Conservation (phyloP, 2,888 invertebrate species). For the Nephrotoma flavescens region DNA sequence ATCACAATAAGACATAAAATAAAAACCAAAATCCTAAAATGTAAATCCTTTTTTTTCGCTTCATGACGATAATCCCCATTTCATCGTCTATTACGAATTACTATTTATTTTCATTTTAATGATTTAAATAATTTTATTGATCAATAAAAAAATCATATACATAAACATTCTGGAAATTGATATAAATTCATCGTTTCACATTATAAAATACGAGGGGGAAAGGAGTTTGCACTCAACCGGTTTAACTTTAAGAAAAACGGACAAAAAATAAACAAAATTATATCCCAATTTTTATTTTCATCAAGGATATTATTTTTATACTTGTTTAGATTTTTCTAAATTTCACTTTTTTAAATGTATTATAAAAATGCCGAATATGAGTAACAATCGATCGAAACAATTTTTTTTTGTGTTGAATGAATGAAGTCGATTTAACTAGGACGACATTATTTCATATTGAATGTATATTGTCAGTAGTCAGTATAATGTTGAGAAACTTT, state of each 20-base stretch:
- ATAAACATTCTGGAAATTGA: background rate
- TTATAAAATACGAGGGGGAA: background rate
- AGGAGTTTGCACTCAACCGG: background rate
- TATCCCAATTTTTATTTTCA: background rate
- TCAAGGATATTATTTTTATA: background rate
- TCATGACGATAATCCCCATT: background rate
- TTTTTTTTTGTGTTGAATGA: background rate
- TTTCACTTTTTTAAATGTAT: too few relatives aligned
- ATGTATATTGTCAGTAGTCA: background rate
- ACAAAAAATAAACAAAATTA: background rate
- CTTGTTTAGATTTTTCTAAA: background rate
- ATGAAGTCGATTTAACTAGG: background rate
- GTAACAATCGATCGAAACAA: background rate
- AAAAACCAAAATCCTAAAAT: background rate
- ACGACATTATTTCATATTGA: background rate
- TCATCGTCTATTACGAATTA: background rate
- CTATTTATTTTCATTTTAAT: background rate
- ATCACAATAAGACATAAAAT: background rate
- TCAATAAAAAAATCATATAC: background rate
- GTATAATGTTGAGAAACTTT: background rate
- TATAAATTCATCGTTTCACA: background rate
- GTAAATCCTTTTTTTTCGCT: background rate
- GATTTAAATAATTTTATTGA: background rate
- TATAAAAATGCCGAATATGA: background rate
- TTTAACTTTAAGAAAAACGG: background rate